Percentiles rank a stretch among this genome's conserved stretches.
These are phyloP conservation scores for Nicator chloris DNA, from an alignment of 2,113 vertebrate species.

Conservation along the genomic window DNA sequence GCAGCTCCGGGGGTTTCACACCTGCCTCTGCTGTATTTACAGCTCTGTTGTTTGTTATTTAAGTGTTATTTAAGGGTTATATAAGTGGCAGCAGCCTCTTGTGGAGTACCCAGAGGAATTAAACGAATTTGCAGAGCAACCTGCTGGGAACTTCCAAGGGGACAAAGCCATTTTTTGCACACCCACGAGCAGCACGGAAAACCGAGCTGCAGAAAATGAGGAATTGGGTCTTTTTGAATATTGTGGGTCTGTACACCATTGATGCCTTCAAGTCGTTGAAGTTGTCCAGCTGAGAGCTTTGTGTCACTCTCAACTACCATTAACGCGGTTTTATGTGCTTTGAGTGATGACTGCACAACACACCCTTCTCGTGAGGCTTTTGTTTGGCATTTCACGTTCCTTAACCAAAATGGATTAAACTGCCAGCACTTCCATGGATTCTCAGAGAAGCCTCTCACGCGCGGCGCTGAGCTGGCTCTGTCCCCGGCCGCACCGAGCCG, in stretches of 20 bases:
- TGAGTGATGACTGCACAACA: rapidly evolving
- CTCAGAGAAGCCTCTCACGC: not conserved
- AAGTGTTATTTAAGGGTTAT: rapidly evolving
- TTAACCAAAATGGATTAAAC: not conserved
- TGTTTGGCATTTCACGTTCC: not conserved
- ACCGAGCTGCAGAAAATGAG: not conserved
- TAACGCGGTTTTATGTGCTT: rapidly evolving
- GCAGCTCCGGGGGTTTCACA: not conserved
- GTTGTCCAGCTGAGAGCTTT: not conserved
- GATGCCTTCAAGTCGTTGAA: not conserved
- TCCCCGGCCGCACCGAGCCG: not conserved
- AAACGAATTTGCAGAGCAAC: not conserved
- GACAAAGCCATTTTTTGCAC: not conserved
- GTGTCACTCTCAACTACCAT: not conserved
- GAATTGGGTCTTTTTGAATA: not conserved
- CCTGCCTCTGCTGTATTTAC: not conserved
- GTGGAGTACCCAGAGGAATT: not conserved
- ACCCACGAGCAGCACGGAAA: rapidly evolving
- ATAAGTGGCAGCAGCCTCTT: not conserved
- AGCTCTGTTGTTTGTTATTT: not conserved
- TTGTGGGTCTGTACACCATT: rapidly evolving
- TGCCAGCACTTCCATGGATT: not conserved
- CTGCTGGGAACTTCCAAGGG: not conserved
- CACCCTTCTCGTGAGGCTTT: not conserved
- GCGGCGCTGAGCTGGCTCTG: not conserved